A percentile compares a stretch with the other conserved stretches of the same genome.
phyloP scores from a whole-genome alignment of 2,888 invertebrate genomes.

The Diaphora mendica region DNA sequence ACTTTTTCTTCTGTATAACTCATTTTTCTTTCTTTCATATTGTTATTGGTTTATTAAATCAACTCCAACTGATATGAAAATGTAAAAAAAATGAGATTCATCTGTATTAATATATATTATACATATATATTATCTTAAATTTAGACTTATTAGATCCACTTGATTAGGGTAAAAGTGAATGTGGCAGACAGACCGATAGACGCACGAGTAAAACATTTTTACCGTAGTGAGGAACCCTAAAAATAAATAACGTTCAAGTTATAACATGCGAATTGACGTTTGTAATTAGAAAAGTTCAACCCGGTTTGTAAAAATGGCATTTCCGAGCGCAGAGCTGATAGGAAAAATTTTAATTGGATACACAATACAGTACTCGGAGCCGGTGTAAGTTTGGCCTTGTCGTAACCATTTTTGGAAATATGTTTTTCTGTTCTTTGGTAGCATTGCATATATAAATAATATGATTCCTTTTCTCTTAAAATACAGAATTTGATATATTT shows the following conservation, averaged over 20 bases:
- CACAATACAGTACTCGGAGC: constrained; percentile 52
- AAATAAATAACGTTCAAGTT: constrained; percentile 22
- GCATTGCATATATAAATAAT: not conserved
- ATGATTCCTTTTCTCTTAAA: not conserved
- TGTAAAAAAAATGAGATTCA: not conserved
- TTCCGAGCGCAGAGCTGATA: constrained; percentile 49
- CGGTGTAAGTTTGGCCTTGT: constrained; percentile 35
- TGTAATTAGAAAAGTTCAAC: constrained; percentile 75
- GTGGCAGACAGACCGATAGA: not conserved
- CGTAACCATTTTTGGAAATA: constrained; percentile 7
- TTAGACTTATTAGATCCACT: not conserved
- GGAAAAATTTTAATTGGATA: constrained; percentile 72
- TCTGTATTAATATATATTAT: too few species aligned
- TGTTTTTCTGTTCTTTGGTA: not conserved
- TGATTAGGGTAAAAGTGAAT: too few species aligned
- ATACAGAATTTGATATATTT: not conserved
- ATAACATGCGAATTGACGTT: constrained; percentile 40
- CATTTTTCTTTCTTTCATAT: constrained; percentile 12
- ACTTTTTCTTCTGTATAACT: constrained; percentile 10
- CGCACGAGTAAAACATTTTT: not conserved
- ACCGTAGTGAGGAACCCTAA: constrained; percentile 16
- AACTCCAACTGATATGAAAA: not conserved
- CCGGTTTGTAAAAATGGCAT: constrained; percentile 63
- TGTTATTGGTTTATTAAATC: not conserved
- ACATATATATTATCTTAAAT: too few species aligned